Percentiles rank a stretch among this genome's conserved stretches.
phyloP scores from a whole-genome alignment of 2,113 vertebrate species.

The Eulacestoma nigropectus region DNA sequence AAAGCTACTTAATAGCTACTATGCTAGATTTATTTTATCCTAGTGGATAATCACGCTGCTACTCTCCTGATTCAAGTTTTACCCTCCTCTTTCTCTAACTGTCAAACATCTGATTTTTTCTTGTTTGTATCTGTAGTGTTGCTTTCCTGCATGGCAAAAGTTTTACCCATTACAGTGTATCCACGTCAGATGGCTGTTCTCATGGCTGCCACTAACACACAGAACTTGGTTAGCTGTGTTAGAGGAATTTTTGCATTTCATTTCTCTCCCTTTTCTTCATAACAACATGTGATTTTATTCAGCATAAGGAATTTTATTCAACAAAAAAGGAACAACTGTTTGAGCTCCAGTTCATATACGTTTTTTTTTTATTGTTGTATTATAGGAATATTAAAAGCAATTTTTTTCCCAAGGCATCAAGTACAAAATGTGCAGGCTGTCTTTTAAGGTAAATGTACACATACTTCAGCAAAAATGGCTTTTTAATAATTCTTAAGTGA shows the following conservation, averaged over 20 bases:
- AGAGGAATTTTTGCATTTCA: background rate
- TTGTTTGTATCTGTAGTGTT: background rate
- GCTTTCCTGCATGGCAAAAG: background rate
- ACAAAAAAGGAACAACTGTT: background rate
- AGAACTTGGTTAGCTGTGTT: background rate
- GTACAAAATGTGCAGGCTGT: background rate
- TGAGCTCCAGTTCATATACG: background rate
- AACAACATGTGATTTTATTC: background rate
- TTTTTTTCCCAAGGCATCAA: background rate
- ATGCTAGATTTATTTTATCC: background rate
- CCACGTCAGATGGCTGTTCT: background rate
- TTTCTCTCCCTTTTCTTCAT: background rate
- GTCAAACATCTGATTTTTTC: conserved; percentile 1
- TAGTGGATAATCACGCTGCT: background rate
- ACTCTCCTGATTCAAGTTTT: background rate
- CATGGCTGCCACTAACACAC: background rate
- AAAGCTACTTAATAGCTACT: background rate
- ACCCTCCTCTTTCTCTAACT: background rate
- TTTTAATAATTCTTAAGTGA: background rate
- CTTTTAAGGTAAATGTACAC: background rate
- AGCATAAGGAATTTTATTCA: background rate
- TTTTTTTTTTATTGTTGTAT: background rate
- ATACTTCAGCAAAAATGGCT: background rate
- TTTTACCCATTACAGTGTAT: background rate
- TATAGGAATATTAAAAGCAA: background rate